A percentile compares a stretch with the other conserved stretches of the same genome.
Conservation (phyloP, 2,113 vertebrate genomes). For the Aramus guarauna region DNA sequence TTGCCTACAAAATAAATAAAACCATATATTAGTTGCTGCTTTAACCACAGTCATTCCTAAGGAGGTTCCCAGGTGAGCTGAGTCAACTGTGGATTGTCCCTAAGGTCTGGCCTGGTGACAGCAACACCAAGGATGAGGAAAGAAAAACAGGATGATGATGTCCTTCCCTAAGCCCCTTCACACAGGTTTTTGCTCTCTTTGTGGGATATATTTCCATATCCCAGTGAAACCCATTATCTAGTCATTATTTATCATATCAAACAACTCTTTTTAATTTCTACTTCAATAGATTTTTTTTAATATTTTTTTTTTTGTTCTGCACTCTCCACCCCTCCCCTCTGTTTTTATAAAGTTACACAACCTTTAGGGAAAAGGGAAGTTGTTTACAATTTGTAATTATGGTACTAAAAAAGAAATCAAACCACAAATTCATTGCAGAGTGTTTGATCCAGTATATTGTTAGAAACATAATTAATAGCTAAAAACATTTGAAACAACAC, state of each 20-base stretch:
- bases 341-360: constrained; percentile 67
- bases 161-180: not conserved
- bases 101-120: not conserved
- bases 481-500: constrained; percentile 54
- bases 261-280: constrained; percentile 75
- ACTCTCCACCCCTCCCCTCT: not conserved
- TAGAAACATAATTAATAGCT: constrained; percentile 71
- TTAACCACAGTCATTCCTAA: not conserved
- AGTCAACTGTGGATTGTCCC: not conserved
- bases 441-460: constrained; percentile 72
- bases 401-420: constrained; percentile 64
- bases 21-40: not conserved
- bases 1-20: not conserved
- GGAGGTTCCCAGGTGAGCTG: not conserved
- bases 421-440: constrained; percentile 59
- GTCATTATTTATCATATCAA: constrained; percentile 80
- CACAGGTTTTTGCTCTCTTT: constrained; percentile 44
- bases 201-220: constrained; percentile 76
- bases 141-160: not conserved
- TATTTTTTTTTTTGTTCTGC: not conserved
- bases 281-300: constrained; percentile 68
- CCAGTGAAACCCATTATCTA: constrained; percentile 81
- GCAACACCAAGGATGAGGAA: not conserved
- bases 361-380: constrained; percentile 69
- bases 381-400: constrained; percentile 73